Conservation (phyloP, 2,113 vertebrate species). For the Macrotis lagotis region DNA sequence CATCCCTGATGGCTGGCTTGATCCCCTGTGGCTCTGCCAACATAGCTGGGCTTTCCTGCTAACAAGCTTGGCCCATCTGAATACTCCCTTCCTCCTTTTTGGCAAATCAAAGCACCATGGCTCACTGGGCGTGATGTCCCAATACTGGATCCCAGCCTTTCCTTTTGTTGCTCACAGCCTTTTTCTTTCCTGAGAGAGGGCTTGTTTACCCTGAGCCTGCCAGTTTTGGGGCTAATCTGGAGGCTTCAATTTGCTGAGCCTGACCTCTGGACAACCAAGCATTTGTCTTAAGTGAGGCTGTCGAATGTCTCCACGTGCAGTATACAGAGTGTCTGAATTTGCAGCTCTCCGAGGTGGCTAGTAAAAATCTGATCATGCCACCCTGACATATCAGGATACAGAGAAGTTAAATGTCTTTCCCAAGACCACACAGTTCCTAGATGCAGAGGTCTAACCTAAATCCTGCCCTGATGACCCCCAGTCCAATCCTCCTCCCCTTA, state of each 20-base stretch:
- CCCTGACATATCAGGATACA: not conserved
- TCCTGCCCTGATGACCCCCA: not conserved
- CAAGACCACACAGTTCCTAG: not conserved
- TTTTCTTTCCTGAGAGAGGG: slow-evolving; percentile 3
- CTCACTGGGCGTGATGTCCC: not conserved
- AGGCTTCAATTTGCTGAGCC: slow-evolving; percentile 36
- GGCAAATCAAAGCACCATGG: not conserved
- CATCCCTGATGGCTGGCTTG: not conserved
- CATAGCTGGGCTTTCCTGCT: slow-evolving; percentile 2
- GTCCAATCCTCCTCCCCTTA: not conserved
- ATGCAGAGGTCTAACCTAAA: not conserved
- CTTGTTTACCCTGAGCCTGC: not conserved
- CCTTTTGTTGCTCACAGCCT: not conserved
- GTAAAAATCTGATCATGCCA: not conserved
- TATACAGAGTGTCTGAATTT: not conserved
- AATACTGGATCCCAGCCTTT: not conserved
- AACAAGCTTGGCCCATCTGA: slow-evolving; percentile 19
- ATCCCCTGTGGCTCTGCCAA: not conserved
- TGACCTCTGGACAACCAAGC: slow-evolving; percentile 37
- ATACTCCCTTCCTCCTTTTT: slow-evolving; percentile 23
- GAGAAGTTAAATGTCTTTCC: not conserved
- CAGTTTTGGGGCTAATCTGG: slow-evolving; percentile 24
- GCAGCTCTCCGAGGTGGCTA: not conserved
- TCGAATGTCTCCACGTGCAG: not conserved
- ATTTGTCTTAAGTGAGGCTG: slow-evolving; percentile 36